These are phyloP conservation scores for Agelaius phoeniceus DNA, from an alignment of 2,113 vertebrate species.

Conservation along the genomic window DNA sequence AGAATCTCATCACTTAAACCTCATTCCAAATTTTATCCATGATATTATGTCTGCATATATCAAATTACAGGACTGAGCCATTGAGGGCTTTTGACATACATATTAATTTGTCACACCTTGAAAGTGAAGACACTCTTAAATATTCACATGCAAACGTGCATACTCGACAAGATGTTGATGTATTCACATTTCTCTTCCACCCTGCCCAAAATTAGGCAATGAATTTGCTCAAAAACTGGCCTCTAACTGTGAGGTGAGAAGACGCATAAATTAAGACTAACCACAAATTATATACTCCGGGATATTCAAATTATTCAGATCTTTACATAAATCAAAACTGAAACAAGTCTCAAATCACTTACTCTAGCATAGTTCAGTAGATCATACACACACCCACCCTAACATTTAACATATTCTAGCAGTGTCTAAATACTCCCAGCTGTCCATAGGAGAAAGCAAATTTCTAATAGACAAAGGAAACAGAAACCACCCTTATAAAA, in stretches of 20 bases:
- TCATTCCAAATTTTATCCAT: neutral
- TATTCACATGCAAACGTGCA: neutral
- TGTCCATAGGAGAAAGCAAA: neutral
- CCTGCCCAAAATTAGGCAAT: neutral
- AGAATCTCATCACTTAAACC: neutral
- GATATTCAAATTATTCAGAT: constrained; percentile 22
- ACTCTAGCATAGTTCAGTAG: neutral
- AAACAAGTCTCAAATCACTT: constrained; percentile 18
- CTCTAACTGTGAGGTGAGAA: constrained; percentile 45
- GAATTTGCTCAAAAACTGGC: constrained; percentile 14
- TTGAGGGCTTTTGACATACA: neutral
- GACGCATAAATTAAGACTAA: constrained; percentile 26
- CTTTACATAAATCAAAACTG: constrained; percentile 29
- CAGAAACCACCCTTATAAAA: neutral
- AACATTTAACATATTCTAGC: neutral
- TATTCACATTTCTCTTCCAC: neutral
- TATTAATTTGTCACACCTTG: neutral
- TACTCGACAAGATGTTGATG: neutral
- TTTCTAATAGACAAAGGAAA: neutral
- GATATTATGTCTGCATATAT: neutral
- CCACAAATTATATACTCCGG: constrained; percentile 8
- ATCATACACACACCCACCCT: neutral
- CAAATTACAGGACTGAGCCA: neutral
- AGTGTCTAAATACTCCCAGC: neutral
- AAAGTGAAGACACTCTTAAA: constrained; percentile 3